Evolutionary conservation across 2,888 invertebrate genomes (phyloP).

Genomic region (Callosobruchus maculatus): DNA sequence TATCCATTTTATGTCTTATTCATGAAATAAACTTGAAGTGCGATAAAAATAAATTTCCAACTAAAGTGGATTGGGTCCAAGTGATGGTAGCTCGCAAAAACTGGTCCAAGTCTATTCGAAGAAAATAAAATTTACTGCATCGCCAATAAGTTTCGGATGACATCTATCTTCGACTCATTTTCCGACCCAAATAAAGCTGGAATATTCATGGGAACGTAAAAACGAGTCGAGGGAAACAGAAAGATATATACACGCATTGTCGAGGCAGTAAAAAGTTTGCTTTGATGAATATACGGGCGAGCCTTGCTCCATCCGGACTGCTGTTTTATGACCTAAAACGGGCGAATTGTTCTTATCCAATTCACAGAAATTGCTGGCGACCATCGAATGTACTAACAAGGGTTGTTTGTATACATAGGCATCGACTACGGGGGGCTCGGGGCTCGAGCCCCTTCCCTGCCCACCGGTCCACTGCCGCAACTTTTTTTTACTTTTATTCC

Average conservation of each 20-base stretch:
- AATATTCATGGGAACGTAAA: neutral
- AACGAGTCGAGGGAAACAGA: neutral
- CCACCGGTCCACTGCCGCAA: too few species aligned
- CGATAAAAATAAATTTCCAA: neutral
- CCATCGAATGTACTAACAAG: too few species aligned
- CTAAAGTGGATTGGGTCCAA: neutral
- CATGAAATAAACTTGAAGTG: neutral
- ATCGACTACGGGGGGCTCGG: too few species aligned
- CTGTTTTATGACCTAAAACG: too few species aligned
- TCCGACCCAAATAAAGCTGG: neutral
- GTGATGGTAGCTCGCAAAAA: neutral
- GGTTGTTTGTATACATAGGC: too few species aligned
- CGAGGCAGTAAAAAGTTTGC: neutral
- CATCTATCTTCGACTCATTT: neutral
- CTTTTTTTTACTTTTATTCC: too few species aligned
- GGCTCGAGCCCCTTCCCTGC: too few species aligned
- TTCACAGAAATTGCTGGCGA: too few species aligned
- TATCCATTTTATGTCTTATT: neutral
- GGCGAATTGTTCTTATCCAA: too few species aligned
- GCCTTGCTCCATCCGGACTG: too few species aligned
- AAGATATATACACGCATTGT: neutral
- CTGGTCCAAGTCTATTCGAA: neutral
- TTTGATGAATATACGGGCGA: neutral
- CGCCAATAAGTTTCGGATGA: neutral
- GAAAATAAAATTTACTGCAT: neutral